Percentiles rank a stretch among this genome's conserved stretches.
These are phyloP conservation scores for Labeo calbasu DNA, from an alignment of 2,797 vertebrate genomes.

Conservation along the genomic window DNA sequence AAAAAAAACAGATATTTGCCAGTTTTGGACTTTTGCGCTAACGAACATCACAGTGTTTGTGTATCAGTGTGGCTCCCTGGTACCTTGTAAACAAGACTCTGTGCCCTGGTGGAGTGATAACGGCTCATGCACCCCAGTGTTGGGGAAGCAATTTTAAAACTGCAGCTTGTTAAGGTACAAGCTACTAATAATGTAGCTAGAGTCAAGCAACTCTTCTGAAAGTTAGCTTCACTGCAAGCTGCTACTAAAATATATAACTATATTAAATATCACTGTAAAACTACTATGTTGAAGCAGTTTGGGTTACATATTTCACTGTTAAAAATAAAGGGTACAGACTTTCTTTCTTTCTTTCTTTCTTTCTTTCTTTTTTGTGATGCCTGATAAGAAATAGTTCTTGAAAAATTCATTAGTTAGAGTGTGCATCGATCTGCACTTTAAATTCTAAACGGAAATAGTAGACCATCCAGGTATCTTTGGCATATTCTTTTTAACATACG, in stretches of 20 bases:
- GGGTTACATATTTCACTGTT: neutral
- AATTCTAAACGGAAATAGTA: too few species aligned
- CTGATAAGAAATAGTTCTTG: too few species aligned
- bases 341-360: too few species aligned
- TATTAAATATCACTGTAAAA: neutral
- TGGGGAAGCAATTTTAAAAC: slow-evolving; percentile 1
- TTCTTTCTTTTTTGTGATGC: too few species aligned
- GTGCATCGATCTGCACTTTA: too few species aligned
- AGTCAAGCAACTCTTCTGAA: neutral
- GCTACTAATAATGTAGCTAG: neutral
- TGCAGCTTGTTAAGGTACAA: neutral
- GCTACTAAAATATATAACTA: neutral
- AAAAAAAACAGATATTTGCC: neutral
- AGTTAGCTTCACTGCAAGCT: neutral
- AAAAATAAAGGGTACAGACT: neutral
- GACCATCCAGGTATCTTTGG: too few species aligned
- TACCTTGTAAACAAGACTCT: slow-evolving; percentile 13
- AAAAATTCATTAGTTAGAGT: too few species aligned
- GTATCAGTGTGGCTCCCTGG: neutral
- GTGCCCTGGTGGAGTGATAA: slow-evolving; percentile 11
- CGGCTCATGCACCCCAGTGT: neutral
- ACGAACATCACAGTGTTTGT: slow-evolving; percentile 7
- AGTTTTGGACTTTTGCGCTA: neutral
- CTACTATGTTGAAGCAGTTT: neutral
- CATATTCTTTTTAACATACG: too few species aligned